A percentile compares a stretch with the other conserved stretches of the same genome.
Conservation (phyloP, 2,888 invertebrate genomes). For the Atrina japonica region DNA sequence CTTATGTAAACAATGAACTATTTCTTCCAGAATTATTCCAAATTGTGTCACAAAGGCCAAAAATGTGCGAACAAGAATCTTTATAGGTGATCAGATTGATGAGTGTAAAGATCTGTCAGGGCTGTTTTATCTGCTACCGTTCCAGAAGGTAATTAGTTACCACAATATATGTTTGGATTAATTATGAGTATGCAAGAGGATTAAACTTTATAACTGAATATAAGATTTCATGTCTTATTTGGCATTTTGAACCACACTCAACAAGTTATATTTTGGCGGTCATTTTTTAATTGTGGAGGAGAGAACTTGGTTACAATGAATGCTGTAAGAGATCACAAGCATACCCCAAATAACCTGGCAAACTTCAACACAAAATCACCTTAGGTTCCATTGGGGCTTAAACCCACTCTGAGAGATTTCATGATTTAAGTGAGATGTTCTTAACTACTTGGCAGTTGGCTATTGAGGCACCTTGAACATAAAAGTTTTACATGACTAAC, state of each 20-base stretch:
- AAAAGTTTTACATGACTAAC: too few species aligned
- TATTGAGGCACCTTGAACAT: too few species aligned
- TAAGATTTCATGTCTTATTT: not conserved
- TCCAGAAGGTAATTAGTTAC: conserved; percentile 86
- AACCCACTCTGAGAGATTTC: too few species aligned
- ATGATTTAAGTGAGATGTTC: too few species aligned
- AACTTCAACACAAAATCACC: too few species aligned
- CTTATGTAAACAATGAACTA: conserved; percentile 23
- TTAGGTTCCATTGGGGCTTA: too few species aligned
- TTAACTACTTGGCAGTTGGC: too few species aligned
- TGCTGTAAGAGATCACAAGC: too few species aligned
- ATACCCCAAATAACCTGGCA: too few species aligned
- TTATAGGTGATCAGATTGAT: conserved; percentile 96
- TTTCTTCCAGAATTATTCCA: conserved; percentile 82
- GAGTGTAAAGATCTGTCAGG: conserved; percentile 98
- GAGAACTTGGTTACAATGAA: too few species aligned
- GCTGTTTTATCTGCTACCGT: conserved; percentile 94
- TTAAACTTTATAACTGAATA: too few species aligned
- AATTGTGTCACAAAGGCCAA: conserved; percentile 99
- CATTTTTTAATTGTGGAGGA: too few species aligned
- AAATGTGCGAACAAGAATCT: conserved; percentile 95
- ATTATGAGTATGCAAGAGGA: not conserved
- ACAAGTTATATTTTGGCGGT: not conserved
- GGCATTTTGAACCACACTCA: not conserved
- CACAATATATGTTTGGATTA: not conserved